Base-by-base conservation (phyloP, 1,140 invertebrate genomes). In the Lordiphosa clarofinis region DNA sequence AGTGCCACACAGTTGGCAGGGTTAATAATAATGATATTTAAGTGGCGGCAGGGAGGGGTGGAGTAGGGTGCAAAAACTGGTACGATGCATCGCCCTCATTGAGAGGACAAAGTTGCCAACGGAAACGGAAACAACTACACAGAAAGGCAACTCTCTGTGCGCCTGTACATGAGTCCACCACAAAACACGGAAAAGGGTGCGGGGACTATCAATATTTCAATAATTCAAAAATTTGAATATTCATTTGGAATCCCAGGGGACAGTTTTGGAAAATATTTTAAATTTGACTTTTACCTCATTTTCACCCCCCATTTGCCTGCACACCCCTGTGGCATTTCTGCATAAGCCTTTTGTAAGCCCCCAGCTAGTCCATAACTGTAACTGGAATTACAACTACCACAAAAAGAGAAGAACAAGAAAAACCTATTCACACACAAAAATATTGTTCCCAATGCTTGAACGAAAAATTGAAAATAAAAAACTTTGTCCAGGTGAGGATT, bases 11-110 rank as follows among this genome's bases (percentile, higher is more conserved):
- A 28, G 46, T 67, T 71, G 48, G 62, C 38, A 59, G 72, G 73
- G 78, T 82, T 82, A 82, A 82, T 82, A 82, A 76, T 82, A 84
- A 84, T 82, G 78, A 82, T 82, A 82, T 84, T 76, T 82, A 82
- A 72, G 72, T 59, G 40, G 61, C 60, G 68, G 62, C 39, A 42
- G 10, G 40, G 15, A 11, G 37, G 0, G 0, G 1, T 1, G 38
- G 39, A 24, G 21, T 21, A 15, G 15, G 42, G 35, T 13, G 46
- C n/a, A 47, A 46, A 40, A 40, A 39, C 43, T 19, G 36, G 48
- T 54, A 42, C 36, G 7, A 35, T 43, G 54, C 42, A 49, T 52
- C 12, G 61, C 28, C 49, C 42, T 19, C 64, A 55, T 52, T 56
- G 58, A 69, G 59, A 76, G 76, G 67, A 84, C 78, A 82, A 82